Evolutionary conservation across 2,888 invertebrate species (phyloP), one percentile per base, ranked within the genome.

Genomic region (Drosophila suboccidentalis): DNA sequence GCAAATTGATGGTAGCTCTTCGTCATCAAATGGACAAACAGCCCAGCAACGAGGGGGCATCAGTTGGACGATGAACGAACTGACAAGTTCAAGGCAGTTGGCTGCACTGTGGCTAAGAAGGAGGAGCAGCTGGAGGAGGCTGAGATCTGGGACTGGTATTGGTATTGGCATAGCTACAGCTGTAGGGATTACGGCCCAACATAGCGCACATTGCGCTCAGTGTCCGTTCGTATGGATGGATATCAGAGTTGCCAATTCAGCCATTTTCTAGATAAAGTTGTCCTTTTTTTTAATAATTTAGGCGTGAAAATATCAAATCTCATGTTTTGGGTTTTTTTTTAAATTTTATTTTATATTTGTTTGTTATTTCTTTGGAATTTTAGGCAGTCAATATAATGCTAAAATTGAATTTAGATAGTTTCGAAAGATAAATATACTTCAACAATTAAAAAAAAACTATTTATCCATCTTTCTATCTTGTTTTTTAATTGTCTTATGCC

Each of bases 1-100:
- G 69, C 77, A 86, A 83, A 86, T 88, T 82, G 86, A 82, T 82
- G 82, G 88, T 75, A 81, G 87, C 72, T 82, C 79, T 82, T 85
- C 79, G 72, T 70, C 85, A 87, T 82, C 75, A 82, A 87, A 87
- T 85, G 82, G 69, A 72, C 79, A 82, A 85, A 85, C 78, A 69
- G 78, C 61, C 58, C 55, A 13, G 61, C 54, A 29, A 13, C 49
- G 61, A 54, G 55, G 50, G 50, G 67, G 66, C 73, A 57, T 68
- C 87, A 74, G 71, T 80, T 66, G 84, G 72, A 36, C 55, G 44
- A 65, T 65, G 79, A 67, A 72, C 82, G 64, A 75, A 78, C 85
- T 73, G 82, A 78, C 82, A 87, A 82, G 82, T 87, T 78, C 79
- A 82, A 82, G 82, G 82, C 87, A 82, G 71, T 65, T 44, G 76